Conservation (phyloP, 2,113 vertebrate genomes). For the Xiphophorus maculatus region DNA sequence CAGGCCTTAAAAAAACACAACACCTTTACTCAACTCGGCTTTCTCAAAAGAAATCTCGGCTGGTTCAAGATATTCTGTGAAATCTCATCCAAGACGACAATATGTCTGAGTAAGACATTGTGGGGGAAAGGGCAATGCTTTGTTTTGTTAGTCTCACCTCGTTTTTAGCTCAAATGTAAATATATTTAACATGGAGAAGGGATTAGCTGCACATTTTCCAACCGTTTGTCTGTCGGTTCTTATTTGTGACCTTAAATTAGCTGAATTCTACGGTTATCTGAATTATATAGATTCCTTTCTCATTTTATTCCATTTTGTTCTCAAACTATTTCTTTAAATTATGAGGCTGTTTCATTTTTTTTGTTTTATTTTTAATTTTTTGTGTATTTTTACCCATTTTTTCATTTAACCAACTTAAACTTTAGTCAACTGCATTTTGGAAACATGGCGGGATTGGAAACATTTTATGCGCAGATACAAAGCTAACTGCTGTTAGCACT, state of each 20-base stretch:
- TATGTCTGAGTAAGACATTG: neutral
- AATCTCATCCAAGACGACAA: slow-evolving; percentile 15
- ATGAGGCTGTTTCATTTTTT: neutral
- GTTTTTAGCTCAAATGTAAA: slow-evolving; percentile 1
- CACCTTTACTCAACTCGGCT: neutral
- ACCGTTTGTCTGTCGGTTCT: neutral
- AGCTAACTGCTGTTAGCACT: neutral
- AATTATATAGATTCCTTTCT: neutral
- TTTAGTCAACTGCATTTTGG: no score
- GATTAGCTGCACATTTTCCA: neutral
- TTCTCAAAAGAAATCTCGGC: neutral
- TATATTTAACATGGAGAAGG: slow-evolving; percentile 1
- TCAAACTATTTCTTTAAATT: neutral
- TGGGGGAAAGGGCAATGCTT: neutral
- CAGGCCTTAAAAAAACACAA: slow-evolving; percentile 15
- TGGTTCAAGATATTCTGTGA: neutral
- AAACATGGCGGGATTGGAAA: no score
- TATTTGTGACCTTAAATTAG: no score
- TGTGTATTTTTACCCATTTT: no score
- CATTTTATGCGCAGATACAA: neutral
- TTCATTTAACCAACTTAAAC: no score
- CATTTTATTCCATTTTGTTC: neutral
- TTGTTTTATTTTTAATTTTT: neutral
- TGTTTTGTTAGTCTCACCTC: neutral
- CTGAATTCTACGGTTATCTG: neutral